These are phyloP conservation scores for Andrena haemorrhoa DNA, from an alignment of 2,888 invertebrate species.

Conservation along the genomic window DNA sequence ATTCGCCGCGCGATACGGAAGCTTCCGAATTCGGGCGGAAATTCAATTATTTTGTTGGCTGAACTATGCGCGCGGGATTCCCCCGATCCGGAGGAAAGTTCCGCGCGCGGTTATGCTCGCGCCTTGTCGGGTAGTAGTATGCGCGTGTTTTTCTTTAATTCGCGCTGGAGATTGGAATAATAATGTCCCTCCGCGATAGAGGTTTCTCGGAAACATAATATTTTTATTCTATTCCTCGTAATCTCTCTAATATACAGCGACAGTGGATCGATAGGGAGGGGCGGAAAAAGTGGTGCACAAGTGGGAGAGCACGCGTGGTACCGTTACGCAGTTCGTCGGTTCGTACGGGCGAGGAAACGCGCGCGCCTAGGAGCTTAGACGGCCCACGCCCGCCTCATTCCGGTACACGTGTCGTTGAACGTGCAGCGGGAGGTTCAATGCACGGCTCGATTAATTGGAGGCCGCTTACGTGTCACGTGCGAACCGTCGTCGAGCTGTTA, in stretches of 20 bases:
- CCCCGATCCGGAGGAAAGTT: constrained; percentile 12
- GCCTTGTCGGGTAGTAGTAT: background rate
- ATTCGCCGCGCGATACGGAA: constrained; percentile 11
- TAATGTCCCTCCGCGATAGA: background rate
- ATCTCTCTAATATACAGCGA: background rate
- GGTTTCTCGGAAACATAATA: background rate
- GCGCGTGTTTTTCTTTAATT: constrained; percentile 1
- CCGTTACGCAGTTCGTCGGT: constrained; percentile 23
- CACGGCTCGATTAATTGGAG: constrained; percentile 34
- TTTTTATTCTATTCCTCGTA: background rate
- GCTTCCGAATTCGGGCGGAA: constrained; percentile 19
- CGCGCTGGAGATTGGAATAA: constrained; percentile 7
- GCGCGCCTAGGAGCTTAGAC: background rate
- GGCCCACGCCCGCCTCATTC: constrained; percentile 18
- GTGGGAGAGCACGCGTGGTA: constrained; percentile 14
- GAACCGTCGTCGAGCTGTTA: background rate
- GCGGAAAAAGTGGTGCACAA: constrained; percentile 11
- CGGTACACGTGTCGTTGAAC: constrained; percentile 1
- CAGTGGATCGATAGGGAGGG: background rate
- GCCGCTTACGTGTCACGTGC: constrained; percentile 7
- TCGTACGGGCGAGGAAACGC: constrained; percentile 20
- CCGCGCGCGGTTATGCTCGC: background rate
- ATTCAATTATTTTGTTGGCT: constrained; percentile 35
- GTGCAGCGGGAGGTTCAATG: constrained; percentile 15
- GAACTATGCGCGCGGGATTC: constrained; percentile 22